A percentile compares a stretch with the other conserved stretches of the same genome.
These are phyloP conservation scores for Thaleichthys pacificus DNA, from an alignment of 2,797 vertebrate genomes.

Conservation along the genomic window DNA sequence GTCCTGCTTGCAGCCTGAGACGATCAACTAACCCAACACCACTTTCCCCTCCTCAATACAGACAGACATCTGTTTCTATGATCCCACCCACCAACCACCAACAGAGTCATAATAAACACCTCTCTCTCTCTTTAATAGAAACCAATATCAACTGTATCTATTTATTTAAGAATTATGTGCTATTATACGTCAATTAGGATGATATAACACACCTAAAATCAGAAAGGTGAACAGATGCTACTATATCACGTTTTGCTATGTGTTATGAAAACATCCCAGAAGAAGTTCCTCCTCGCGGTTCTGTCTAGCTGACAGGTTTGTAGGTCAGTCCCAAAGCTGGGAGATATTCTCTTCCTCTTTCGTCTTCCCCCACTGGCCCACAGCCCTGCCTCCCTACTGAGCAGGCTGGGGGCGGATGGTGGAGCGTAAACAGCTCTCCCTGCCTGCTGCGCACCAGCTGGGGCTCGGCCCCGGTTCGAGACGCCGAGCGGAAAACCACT, in stretches of 20 bases:
- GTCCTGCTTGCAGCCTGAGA: neutral
- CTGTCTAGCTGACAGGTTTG: constrained; percentile 27
- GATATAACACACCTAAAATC: neutral
- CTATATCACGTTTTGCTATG: neutral
- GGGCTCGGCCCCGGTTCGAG: constrained; percentile 22
- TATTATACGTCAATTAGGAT: neutral
- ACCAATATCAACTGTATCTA: neutral
- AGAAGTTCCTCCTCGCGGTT: neutral
- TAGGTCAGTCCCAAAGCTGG: constrained; percentile 30
- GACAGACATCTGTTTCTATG: constrained; percentile 20
- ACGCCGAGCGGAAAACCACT: constrained; percentile 10
- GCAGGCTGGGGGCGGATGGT: constrained; percentile 9
- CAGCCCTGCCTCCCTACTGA: constrained; percentile 39
- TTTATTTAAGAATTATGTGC: neutral
- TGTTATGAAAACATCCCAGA: neutral
- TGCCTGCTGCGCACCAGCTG: constrained; percentile 48
- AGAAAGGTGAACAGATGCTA: neutral
- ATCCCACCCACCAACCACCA: constrained; percentile 10
- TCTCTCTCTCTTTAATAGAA: neutral
- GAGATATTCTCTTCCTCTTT: constrained; percentile 17
- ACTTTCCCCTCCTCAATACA: neutral
- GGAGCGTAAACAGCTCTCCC: constrained; percentile 26
- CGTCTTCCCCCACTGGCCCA: constrained; percentile 45
- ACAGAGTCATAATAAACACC: constrained; percentile 11
- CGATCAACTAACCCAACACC: constrained; percentile 1